Percentiles rank a stretch among this genome's conserved stretches.
phyloP scores from a whole-genome alignment of 2,797 vertebrate genomes.

The Smutsia gigantea region DNA sequence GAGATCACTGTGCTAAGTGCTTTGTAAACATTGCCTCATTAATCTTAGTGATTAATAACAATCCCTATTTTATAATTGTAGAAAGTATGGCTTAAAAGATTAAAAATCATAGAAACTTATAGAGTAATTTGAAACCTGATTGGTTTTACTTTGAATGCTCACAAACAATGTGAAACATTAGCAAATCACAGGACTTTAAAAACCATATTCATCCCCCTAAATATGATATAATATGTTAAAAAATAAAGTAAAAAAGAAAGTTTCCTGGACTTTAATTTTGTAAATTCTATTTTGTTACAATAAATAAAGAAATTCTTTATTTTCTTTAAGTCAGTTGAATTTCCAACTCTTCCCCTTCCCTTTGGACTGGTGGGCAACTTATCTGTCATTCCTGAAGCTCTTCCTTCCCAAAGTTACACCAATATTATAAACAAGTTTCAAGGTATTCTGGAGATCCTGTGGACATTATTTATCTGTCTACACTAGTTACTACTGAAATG shows the following conservation, averaged over 20 bases:
- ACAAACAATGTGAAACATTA: not conserved
- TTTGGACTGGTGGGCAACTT: not conserved
- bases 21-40: slow-evolving; percentile 46
- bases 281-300: not conserved
- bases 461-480: not conserved
- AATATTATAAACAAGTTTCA: not conserved
- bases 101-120: not conserved
- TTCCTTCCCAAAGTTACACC: not conserved
- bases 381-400: not conserved
- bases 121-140: not conserved
- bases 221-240: not conserved
- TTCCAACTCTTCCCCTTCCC: not conserved
- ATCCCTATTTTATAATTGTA: not conserved
- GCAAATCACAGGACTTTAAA: slow-evolving; percentile 28
- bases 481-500: not conserved
- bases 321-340: not conserved
- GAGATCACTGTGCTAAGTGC: not conserved
- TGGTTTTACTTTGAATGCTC: slow-evolving; percentile 7
- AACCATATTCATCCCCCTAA: not conserved
- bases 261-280: not conserved
- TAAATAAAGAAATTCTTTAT: slow-evolving; percentile 17
- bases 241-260: slow-evolving; percentile 21
- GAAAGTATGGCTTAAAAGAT: not conserved
- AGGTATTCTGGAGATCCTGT: not conserved
- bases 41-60: slow-evolving; percentile 41